phyloP scores from a whole-genome alignment of 2,888 invertebrate species.

The Lycaena phlaeas region DNA sequence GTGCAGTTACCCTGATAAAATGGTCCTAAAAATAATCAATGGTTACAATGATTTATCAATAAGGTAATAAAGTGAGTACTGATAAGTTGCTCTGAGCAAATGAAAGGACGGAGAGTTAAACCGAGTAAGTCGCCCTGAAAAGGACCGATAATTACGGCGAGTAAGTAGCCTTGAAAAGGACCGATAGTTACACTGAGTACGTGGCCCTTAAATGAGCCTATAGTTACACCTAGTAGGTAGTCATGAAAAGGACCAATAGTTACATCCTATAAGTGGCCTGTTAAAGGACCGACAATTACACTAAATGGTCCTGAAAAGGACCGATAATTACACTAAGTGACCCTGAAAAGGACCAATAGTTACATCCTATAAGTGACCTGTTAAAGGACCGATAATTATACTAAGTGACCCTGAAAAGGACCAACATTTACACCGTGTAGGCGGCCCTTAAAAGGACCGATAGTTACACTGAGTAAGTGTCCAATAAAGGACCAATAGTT shows the following conservation, averaged over 20 bases:
- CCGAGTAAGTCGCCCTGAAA: too few species aligned
- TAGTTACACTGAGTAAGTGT: slow-evolving; percentile 2
- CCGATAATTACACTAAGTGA: slow-evolving; percentile 9
- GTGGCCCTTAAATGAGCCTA: background rate
- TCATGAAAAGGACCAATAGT: background rate
- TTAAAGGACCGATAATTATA: slow-evolving; percentile 8
- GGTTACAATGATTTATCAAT: too few species aligned
- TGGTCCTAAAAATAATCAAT: too few species aligned
- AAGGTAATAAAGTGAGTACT: too few species aligned
- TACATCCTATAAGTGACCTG: slow-evolving; percentile 3
- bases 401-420: background rate
- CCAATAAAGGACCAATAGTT: background rate
- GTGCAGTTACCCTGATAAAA: slow-evolving; percentile 11
- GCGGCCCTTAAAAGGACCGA: background rate
- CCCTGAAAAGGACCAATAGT: background rate
- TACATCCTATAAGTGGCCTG: background rate
- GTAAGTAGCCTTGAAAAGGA: background rate
- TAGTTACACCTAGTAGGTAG: background rate
- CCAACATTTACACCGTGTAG: background rate
- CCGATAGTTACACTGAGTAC: background rate
- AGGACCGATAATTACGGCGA: background rate
- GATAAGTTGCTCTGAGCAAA: too few species aligned
- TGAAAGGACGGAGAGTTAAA: background rate
- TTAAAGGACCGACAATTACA: background rate
- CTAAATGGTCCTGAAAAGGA: background rate